Percentiles rank a stretch among this genome's conserved stretches.
Conservation (phyloP, 2,113 vertebrate species). For the Halcyon malimbica region DNA sequence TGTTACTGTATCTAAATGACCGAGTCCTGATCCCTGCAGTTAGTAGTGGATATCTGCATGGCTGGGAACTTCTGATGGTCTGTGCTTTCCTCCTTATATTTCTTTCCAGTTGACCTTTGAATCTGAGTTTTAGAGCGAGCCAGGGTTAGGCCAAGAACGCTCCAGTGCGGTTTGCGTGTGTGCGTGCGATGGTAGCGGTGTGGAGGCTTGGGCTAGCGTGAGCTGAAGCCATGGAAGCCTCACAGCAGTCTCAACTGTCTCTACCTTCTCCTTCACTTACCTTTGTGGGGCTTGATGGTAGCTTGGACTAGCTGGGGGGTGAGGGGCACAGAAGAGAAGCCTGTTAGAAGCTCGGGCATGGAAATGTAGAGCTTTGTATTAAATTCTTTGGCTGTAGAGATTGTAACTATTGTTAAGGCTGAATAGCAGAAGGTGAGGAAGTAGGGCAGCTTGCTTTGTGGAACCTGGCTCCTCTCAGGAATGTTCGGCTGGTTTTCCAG, state of each 20-base stretch:
- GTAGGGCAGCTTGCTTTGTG: background rate
- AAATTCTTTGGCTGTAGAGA: background rate
- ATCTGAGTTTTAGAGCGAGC: background rate
- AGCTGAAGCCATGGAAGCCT: background rate
- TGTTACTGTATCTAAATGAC: background rate
- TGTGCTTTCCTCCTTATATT: background rate
- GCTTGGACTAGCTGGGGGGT: background rate
- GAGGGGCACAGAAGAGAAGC: background rate
- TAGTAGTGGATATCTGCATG: background rate
- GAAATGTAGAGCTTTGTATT: background rate
- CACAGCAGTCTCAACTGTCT: background rate
- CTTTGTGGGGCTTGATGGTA: background rate
- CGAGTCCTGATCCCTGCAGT: background rate
- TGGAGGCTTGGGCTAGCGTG: background rate
- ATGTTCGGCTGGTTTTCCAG: slow-evolving; percentile 4
- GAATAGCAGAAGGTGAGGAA: background rate
- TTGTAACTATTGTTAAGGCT: background rate
- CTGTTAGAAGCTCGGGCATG: background rate
- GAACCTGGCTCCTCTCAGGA: background rate
- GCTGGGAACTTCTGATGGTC: background rate
- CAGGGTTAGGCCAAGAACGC: background rate
- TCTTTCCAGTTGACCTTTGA: background rate
- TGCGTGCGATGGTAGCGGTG: background rate
- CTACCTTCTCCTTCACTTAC: background rate
- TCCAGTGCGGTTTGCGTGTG: background rate